phyloP scores from a whole-genome alignment of 2,888 invertebrate genomes.

The Euspilapteryx auroguttella region DNA sequence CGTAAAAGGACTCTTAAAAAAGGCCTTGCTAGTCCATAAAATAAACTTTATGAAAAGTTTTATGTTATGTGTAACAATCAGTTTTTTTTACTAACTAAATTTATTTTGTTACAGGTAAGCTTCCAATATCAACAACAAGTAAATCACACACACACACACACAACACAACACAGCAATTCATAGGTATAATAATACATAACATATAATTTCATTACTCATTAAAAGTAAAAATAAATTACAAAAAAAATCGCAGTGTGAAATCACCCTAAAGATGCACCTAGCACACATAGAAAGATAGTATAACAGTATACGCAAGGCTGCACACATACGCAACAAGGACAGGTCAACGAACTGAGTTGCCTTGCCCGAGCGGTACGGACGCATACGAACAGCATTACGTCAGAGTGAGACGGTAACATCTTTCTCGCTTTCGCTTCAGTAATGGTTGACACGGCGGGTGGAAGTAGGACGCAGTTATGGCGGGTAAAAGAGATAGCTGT shows the following conservation, averaged over 20 bases:
- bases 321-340: constrained; percentile 56
- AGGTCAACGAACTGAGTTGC: constrained; percentile 59
- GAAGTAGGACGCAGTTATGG: constrained; percentile 36
- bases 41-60: no score
- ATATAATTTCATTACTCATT: no score
- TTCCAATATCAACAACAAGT: no score
- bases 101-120: no score
- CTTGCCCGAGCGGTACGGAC: constrained; percentile 39
- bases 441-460: constrained; percentile 25
- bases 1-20: no score
- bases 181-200: no score
- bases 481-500: constrained; percentile 35
- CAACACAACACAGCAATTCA: no score
- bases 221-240: no score
- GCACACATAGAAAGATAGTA: constrained; percentile 29
- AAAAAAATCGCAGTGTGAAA: constrained; percentile 26
- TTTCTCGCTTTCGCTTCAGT: constrained; percentile 20
- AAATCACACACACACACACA: no score
- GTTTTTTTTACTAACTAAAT: no score
- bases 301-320: constrained; percentile 57
- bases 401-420: constrained; percentile 19
- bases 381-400: constrained; percentile 17
- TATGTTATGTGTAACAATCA: no score
- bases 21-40: no score
- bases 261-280: constrained; percentile 44